A percentile compares a stretch with the other conserved stretches of the same genome.
These are phyloP conservation scores for Perca fluviatilis DNA, from an alignment of 2,113 vertebrate genomes.

Conservation along the genomic window DNA sequence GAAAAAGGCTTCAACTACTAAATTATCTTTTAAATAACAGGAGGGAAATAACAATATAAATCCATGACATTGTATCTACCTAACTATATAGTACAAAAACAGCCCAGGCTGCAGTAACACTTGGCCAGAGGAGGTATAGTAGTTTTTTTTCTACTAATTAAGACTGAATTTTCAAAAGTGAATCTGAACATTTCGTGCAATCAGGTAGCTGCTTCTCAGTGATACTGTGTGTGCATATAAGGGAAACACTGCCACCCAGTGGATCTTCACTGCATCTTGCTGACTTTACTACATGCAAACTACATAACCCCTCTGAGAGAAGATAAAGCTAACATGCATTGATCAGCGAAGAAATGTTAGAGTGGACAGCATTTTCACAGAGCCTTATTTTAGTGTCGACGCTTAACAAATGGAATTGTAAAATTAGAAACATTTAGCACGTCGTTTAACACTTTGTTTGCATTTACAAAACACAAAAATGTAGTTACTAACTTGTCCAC, in stretches of 20 bases:
- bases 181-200: neutral
- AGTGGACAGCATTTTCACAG: neutral
- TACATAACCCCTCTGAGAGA: neutral
- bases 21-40: slow-evolving; percentile 30
- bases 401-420: neutral
- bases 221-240: neutral
- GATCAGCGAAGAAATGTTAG: neutral
- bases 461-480: slow-evolving; percentile 5
- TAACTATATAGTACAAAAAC: slow-evolving; percentile 55
- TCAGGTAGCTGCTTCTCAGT: neutral
- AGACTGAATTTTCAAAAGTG: neutral
- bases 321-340: neutral
- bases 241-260: too few relatives aligned
- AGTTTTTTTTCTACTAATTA: neutral
- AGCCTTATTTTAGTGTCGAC: neutral
- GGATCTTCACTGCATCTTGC: neutral
- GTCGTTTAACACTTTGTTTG: neutral
- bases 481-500: slow-evolving; percentile 13
- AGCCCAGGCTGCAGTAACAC: slow-evolving; percentile 66
- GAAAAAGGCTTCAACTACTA: slow-evolving; percentile 28
- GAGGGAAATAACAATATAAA: slow-evolving; percentile 22
- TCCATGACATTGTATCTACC: slow-evolving; percentile 34
- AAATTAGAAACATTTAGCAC: neutral
- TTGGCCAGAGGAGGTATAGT: slow-evolving; percentile 7
- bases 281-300: neutral